Conservation (phyloP, 2,888 invertebrate genomes). For the Eristalinus sepulchralis region DNA sequence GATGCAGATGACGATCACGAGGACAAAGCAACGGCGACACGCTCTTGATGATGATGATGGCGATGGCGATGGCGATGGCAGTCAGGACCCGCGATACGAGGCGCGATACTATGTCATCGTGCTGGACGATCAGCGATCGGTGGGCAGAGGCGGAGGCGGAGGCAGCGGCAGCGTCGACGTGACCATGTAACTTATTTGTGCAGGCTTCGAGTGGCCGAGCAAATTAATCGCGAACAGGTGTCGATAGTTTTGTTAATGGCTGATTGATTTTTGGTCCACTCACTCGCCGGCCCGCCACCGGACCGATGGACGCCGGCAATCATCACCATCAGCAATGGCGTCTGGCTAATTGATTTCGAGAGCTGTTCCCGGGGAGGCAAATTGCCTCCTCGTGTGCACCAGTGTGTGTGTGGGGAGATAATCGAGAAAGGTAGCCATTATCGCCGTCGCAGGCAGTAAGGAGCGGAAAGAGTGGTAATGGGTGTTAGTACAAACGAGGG, state of each 20-base stretch:
- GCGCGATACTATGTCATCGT: conserved; percentile 30
- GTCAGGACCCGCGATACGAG: conserved; percentile 12
- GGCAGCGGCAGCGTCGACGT: conserved; percentile 5
- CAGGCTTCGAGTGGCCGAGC: conserved; percentile 43
- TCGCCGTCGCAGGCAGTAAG: conserved; percentile 13
- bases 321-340: conserved; percentile 64
- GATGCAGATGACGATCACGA: neutral
- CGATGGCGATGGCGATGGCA: neutral
- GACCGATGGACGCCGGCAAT: conserved; percentile 41
- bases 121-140: neutral
- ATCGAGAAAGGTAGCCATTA: conserved; percentile 29
- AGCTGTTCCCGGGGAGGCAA: conserved; percentile 41
- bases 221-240: conserved; percentile 74
- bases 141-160: neutral
- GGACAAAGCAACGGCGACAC: neutral
- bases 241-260: conserved; percentile 74
- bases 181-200: conserved; percentile 40
- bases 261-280: conserved; percentile 67
- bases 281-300: conserved; percentile 23
- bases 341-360: conserved; percentile 67
- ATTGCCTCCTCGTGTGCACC: conserved; percentile 32
- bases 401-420: conserved; percentile 34
- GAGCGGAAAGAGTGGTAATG: conserved; percentile 1
- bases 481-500: conserved; percentile 33
- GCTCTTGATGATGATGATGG: neutral